Evolutionary conservation across 2,113 vertebrate genomes (phyloP), one percentile per base, ranked within the genome.

Genomic region (Phylloscopus trochiloides): DNA sequence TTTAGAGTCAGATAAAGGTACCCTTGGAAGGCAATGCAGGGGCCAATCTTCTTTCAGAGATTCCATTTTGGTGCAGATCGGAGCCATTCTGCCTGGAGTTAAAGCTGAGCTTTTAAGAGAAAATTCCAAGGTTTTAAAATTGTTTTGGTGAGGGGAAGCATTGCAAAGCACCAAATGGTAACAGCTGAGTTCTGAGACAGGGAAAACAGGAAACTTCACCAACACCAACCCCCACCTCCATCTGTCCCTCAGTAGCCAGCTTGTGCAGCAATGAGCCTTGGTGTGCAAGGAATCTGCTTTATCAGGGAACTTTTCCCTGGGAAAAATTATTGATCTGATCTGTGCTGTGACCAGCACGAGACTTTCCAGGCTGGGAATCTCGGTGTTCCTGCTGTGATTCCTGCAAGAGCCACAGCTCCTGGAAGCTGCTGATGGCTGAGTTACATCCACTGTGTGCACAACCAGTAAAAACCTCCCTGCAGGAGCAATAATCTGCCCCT

Each of bases 401-500:
- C 84, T 72, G 34, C 88, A 40, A 52, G n/a, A 66, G 54, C 55
- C 2, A 0, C 28, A 14, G 1, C 52, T 43, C 79, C 73, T 72
- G 86, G 61, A 10, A 45, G 86, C 65, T 90, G 92, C 47, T 58
- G 22, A 7, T 4, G 68, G 36, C 84, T 31, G 42, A 61, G 28
- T 45, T 57, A 34, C 7, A 3, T 5, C 54, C 48, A 1, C 47
- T 31, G 28, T 52, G 59, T 45, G 55, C 42, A 36, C 43, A 55
- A 59, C 38, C 71, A 80, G 48, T 20, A 21, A 76, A 79, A 59
- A 31, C 78, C 51, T 94, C 63, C 55, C 40, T 70, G 29, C 66
- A 74, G 73, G 67, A 95, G 36, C 20, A 62, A 45, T 28, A 40
- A 43, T 43, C 55, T 83, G 85, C 43, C 32, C 89, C 79, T 84